Percentiles rank a stretch among this genome's conserved stretches.
Evolutionary conservation across 2,888 invertebrate genomes (phyloP).

Genomic region (Timema podura): DNA sequence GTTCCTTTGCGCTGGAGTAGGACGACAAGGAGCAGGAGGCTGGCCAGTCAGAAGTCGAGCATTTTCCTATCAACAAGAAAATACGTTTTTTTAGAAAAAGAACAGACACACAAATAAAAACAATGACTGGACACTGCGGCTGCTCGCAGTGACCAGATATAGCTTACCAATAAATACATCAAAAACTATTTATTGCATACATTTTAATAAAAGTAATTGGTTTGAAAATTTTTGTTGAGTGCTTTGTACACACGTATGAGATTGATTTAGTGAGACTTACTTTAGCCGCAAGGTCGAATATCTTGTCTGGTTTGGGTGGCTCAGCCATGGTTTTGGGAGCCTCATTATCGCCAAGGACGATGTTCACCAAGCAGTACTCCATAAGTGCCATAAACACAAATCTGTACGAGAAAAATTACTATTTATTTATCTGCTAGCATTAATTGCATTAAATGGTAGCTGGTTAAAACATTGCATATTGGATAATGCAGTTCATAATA

Average conservation of each 20-base stretch:
- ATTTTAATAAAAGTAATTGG: too few species aligned
- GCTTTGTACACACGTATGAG: too few species aligned
- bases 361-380: conserved; percentile 89
- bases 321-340: conserved; percentile 51
- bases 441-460: background rate
- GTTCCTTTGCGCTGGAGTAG: conserved; percentile 46
- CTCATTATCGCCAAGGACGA: conserved; percentile 71
- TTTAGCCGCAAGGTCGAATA: conserved; percentile 52
- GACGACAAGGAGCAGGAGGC: conserved; percentile 34
- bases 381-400: conserved; percentile 92
- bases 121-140: conserved; percentile 41
- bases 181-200: too few species aligned
- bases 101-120: conserved; percentile 9
- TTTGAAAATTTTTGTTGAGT: too few species aligned
- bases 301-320: conserved; percentile 50
- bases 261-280: too few species aligned
- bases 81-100: too few species aligned
- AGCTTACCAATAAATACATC: too few species aligned
- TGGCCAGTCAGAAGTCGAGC: conserved; percentile 44
- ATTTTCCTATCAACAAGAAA: conserved; percentile 42
- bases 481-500: too few species aligned
- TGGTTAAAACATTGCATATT: background rate
- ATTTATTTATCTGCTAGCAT: too few species aligned
- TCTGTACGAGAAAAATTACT: conserved; percentile 43
- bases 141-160: too few species aligned